A percentile compares a stretch with the other conserved stretches of the same genome.
These are phyloP conservation scores for Misgurnus mizolepis DNA, from an alignment of 2,113 vertebrate species.

Conservation along the genomic window DNA sequence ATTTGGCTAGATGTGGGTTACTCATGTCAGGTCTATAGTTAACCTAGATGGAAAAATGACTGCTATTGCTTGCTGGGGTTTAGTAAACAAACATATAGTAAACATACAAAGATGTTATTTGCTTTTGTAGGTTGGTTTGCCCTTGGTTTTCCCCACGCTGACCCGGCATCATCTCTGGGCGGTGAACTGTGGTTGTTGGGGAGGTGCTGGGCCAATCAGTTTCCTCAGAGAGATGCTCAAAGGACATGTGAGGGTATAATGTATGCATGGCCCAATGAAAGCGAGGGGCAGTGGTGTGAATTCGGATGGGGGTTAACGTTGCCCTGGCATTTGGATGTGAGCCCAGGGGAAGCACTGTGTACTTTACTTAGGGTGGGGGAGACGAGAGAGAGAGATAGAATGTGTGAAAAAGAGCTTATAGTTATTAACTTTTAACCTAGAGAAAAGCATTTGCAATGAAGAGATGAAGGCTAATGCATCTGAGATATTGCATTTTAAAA, in stretches of 20 bases:
- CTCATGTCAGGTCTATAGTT: too few relatives aligned
- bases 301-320: constrained; percentile 53
- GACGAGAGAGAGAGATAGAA: constrained; percentile 3
- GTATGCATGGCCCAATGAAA: constrained; percentile 52
- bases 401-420: constrained; percentile 24
- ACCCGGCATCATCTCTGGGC: constrained; percentile 39
- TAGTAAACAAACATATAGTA: neutral
- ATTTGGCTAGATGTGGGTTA: too few relatives aligned
- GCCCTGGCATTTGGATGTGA: constrained; percentile 51
- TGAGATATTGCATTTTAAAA: constrained; percentile 44
- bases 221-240: constrained; percentile 32
- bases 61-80: too few relatives aligned
- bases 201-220: constrained; percentile 26
- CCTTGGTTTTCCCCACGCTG: constrained; percentile 36
- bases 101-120: constrained; percentile 29
- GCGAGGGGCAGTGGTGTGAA: constrained; percentile 47
- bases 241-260: constrained; percentile 43
- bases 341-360: constrained; percentile 46
- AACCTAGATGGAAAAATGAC: too few relatives aligned
- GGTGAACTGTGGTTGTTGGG: constrained; percentile 49
- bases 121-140: constrained; percentile 13
- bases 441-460: constrained; percentile 20
- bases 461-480: constrained; percentile 40
- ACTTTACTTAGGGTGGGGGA: constrained; percentile 37
- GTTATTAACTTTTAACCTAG: constrained; percentile 48